Evolutionary conservation across 2,888 invertebrate species (phyloP), one percentile per base, ranked within the genome.

Genomic region (Drosophila neutralis): DNA sequence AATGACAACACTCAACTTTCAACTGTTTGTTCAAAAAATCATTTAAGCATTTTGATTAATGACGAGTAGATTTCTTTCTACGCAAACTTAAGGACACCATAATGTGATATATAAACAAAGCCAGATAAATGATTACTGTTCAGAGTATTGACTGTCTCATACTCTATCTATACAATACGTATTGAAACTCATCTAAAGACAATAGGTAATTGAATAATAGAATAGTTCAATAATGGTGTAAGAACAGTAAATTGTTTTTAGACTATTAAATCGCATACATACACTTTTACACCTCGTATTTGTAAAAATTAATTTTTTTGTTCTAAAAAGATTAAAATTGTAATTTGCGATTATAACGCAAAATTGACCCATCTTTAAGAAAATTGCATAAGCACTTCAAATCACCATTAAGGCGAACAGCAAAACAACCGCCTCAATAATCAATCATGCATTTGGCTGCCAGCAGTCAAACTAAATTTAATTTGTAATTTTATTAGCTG

Each of bases 401-500:
- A 80, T 80, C 69, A 78, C 57, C 63, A 72, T 29, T 54, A 56
- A 52, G 38, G 54, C 36, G 18, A 31, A 38, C 38, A 56, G 29
- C 42, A 51, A 24, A 24, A 53, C 36, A 75, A 42, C 31, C 59
- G 38, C 52, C 59, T 68, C 69, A 64, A 69, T 69, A 82, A 84
- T 86, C 86, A 90, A 90, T 86, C 86, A 88, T 85, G 69, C 63
- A 72, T 71, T 80, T 71, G 73, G 49, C 66, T 73, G 82, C 53
- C 73, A 66, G 56, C 72, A 64, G 48, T 29, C 71, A 18, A 63
- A 72, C 69, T 67, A 66, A 78, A 75, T 83, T 80, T 56, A 83
- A 84, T 85, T 87, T 84, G 75, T 80, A 82, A 86, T 90, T 82
- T 89, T 68, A 89, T 87, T 87, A 76, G 83, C 57, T 40, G 10